phyloP scores from a whole-genome alignment of 1,140 invertebrate genomes.

The Aphelenchoides fujianensis region DNA sequence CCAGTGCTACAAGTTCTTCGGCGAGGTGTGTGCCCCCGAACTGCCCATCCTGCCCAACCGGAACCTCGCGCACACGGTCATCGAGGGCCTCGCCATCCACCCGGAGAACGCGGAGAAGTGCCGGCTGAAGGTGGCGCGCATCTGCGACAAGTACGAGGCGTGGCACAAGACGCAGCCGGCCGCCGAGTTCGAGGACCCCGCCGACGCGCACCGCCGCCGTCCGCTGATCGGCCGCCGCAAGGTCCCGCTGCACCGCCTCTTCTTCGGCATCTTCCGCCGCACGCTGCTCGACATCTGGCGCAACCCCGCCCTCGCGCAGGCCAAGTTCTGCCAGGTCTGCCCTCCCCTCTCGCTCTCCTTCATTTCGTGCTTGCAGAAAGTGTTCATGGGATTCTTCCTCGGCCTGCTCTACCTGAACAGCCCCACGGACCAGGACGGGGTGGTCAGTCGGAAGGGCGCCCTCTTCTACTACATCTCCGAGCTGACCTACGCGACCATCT shows the following conservation, averaged over 20 bases:
- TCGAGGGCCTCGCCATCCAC: constrained; percentile 69
- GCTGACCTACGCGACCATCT: constrained; percentile 37
- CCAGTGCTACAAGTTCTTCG: constrained; percentile 51
- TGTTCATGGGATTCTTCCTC: constrained; percentile 59
- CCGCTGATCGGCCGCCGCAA: background rate
- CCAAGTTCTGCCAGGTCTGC: background rate
- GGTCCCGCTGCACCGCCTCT: background rate
- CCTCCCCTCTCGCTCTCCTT: background rate
- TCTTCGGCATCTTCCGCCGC: constrained; percentile 5
- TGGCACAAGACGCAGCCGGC: background rate
- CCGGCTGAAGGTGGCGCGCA: constrained; percentile 20
- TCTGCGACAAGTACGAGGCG: constrained; percentile 39
- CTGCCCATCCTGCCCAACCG: constrained; percentile 69
- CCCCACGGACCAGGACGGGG: constrained; percentile 36
- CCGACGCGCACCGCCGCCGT: background rate
- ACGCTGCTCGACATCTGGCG: constrained; percentile 37
- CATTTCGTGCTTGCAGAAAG: constrained; percentile 29
- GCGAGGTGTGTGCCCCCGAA: constrained; percentile 64
- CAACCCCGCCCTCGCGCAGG: constrained; percentile 35
- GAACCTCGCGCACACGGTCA: constrained; percentile 73
- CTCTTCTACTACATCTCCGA: constrained; percentile 60
- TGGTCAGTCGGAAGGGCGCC: constrained; percentile 63
- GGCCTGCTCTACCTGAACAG: constrained; percentile 61
- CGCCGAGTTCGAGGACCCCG: constrained; percentile 11
- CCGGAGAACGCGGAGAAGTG: constrained; percentile 63